phyloP scores from a whole-genome alignment of 2,113 vertebrate species.

The Varanus salvator region DNA sequence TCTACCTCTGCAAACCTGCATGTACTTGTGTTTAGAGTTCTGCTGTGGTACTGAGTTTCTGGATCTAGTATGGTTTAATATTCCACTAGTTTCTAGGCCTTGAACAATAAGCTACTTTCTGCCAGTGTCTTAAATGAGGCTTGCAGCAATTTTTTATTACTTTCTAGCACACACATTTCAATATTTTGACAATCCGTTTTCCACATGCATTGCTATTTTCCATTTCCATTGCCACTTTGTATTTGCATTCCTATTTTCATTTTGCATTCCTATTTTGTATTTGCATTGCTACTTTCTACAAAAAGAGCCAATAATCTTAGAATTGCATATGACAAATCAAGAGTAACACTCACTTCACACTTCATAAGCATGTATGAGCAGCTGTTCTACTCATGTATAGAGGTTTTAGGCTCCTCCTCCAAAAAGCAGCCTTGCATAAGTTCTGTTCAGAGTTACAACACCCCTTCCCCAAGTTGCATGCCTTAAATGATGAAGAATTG shows the following conservation, averaged over 20 bases:
- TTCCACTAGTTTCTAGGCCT: slow-evolving; percentile 5
- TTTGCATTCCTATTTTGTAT: neutral
- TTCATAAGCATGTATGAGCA: neutral
- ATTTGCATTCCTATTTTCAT: neutral
- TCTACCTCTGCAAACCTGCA: neutral
- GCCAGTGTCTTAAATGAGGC: slow-evolving; percentile 17
- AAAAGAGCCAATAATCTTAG: neutral
- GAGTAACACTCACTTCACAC: neutral
- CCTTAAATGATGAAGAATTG: neutral
- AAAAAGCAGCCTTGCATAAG: too few relatives aligned
- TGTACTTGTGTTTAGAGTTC: rapidly evolving
- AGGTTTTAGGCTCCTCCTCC: neutral
- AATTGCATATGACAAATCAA: too few relatives aligned
- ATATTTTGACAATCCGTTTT: neutral
- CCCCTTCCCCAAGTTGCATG: too few relatives aligned
- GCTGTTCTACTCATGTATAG: neutral
- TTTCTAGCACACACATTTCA: neutral
- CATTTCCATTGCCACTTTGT: neutral
- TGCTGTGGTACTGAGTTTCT: neutral
- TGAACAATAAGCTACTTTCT: neutral
- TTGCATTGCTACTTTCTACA: neutral
- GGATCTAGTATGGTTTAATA: neutral
- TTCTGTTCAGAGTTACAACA: too few relatives aligned
- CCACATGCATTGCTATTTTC: neutral
- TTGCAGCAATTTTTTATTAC: neutral